Base-by-base conservation (phyloP, 2,113 vertebrate species). In the Orientallactaga bullata region DNA sequence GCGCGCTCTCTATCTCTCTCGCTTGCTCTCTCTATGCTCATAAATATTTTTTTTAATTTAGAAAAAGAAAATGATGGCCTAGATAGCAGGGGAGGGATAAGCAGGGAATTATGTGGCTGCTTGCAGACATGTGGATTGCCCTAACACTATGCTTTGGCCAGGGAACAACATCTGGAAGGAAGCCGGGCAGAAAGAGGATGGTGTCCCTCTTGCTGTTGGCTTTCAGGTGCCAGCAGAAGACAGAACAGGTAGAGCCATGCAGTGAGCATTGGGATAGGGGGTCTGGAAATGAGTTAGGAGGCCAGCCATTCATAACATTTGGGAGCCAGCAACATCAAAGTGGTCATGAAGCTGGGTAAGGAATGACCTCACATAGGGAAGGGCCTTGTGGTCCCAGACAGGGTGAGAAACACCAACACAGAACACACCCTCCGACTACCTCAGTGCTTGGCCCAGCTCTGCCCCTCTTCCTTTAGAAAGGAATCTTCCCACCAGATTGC, bases 51-150 rank as follows among this genome's bases (percentile, higher is more conserved):
- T 47, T 47, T 47, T 47, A 47, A 47, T 47, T 47, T 47, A 47
- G 42, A 47, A 47, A 47, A 47, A 47, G 42, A 47, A 47, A 47
- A 47, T 47, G 42, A 47, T 39, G 58, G 47, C 35, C 35, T 24
- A n/a, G 61, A 47, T 3, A 13, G 21, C 65, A 63, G 32, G 82
- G 78, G 37, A 42, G 20, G 65, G 76, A 60, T 3, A 66, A 26
- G 55, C 66, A 16, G 39, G 66, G 47, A 26, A 12, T 71, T 5
- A 0, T 20, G 10, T 16, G 51, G 51, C 65, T 68, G 24, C 5
- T 18, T 18, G 18, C 7, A 2, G 55, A 18, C 30, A 7, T 0
- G 0, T 3, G 23, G 77, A 5, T 13, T 61, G 5, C 21, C 13
- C 2, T 32, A 24, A 42, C 7, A 3, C 20, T 10, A 6, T 0